These are phyloP conservation scores for Hippasteria phrygiana DNA, from an alignment of 53 echinoderm and acorn worm species.

Conservation along the genomic window DNA sequence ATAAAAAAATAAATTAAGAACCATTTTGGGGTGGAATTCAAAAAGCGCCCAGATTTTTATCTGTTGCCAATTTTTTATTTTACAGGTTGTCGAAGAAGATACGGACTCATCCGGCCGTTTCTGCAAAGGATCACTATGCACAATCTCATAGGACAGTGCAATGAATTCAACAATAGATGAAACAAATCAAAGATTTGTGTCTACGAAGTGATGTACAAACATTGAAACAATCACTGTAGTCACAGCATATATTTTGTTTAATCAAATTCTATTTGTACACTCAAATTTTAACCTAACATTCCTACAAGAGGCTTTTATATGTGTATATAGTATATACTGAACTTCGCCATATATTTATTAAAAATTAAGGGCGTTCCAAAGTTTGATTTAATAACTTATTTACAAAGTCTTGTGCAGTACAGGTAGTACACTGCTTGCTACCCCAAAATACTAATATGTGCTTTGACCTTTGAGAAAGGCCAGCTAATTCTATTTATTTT, in stretches of 20 bases:
- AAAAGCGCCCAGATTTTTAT: no score
- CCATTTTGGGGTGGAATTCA: not conserved
- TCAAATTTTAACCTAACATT: not conserved
- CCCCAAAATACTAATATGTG: no score
- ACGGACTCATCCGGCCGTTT: not conserved
- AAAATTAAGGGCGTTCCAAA: not conserved
- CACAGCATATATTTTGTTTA: not conserved
- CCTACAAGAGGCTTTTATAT: conserved; percentile 17
- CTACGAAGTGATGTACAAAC: not conserved
- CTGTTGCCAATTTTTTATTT: not conserved
- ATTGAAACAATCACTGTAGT: not conserved
- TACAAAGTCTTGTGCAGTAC: no score
- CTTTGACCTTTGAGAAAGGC: no score
- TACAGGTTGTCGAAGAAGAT: conserved; percentile 23
- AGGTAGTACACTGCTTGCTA: no score
- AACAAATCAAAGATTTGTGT: not conserved
- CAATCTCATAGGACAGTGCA: conserved; percentile 28
- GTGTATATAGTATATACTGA: not conserved
- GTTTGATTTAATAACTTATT: no score
- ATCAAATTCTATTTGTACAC: not conserved
- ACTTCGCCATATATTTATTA: not conserved
- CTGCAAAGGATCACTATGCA: conserved; percentile 45
- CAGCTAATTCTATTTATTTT: no score
- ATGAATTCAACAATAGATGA: not conserved
- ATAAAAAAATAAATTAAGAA: no score